Conservation (phyloP, 2,797 vertebrate genomes). For the Alauda arvensis region DNA sequence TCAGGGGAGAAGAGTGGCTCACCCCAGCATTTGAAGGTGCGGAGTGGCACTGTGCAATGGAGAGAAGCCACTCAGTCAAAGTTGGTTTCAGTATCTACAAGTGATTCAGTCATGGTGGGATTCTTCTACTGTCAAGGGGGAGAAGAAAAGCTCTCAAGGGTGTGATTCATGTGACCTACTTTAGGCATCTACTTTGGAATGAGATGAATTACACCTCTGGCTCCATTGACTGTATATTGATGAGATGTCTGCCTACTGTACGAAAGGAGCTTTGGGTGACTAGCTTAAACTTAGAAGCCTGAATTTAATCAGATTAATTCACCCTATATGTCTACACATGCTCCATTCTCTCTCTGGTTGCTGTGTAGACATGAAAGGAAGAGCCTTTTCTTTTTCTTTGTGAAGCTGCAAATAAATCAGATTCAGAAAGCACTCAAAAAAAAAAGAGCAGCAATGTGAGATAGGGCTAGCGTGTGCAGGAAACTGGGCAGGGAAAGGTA, state of each 20-base stretch:
- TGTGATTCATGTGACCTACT: slow-evolving; percentile 48
- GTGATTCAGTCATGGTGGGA: background rate
- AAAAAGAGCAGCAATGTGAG: background rate
- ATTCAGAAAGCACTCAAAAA: slow-evolving; percentile 4
- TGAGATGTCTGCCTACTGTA: slow-evolving; percentile 31
- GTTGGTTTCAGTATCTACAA: background rate
- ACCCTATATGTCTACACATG: background rate
- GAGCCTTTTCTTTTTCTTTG: background rate
- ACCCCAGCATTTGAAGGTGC: rapidly evolving
- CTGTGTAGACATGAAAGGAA: background rate
- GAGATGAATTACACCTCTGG: slow-evolving; percentile 44
- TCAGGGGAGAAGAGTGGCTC: background rate
- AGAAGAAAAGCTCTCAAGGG: background rate
- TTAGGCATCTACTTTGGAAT: slow-evolving; percentile 30
- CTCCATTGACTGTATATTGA: slow-evolving; percentile 55
- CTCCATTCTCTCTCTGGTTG: slow-evolving; percentile 10
- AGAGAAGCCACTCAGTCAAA: background rate
- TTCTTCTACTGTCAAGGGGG: background rate
- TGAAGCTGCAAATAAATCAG: slow-evolving; percentile 13
- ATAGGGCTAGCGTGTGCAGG: background rate
- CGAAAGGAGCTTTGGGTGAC: slow-evolving; percentile 43
- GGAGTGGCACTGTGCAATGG: background rate
- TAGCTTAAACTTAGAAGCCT: slow-evolving; percentile 34
- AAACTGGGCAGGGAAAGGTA: background rate
- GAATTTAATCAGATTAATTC: slow-evolving; percentile 48